Base-by-base conservation (phyloP, 2,113 vertebrate species). In the Candoia aspera region DNA sequence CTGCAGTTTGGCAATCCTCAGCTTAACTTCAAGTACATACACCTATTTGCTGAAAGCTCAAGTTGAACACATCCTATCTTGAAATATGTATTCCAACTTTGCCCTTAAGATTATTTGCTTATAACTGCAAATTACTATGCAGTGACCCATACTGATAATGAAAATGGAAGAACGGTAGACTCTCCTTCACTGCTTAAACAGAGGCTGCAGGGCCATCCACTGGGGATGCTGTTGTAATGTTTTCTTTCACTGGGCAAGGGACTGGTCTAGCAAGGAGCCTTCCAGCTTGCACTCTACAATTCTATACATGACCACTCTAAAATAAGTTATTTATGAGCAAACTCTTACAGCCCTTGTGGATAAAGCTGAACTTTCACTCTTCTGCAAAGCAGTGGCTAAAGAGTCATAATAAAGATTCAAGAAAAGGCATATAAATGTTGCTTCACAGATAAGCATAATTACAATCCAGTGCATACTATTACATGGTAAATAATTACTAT, bases 371-470 rank as follows among this genome's bases (percentile, higher is more conserved):
- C 4, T 91, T 86, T 58, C 29, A 92, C 68, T 92, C 24, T 26
- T 33, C 60, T 79, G 24, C 83, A 93, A 68, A 86, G 88, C 53
- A 96, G 93, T 84, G 92, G 92, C 95, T 60, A 95, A 29, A 29
- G 29, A 24, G 13, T 23, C 86, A 91, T 8, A 54, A 96, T 53
- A 88, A 87, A 58, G 58, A 37, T 73, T 49, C 92, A 90, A 57
- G 64, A 60, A 87, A 94, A 49, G 46, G 11, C n/a, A 58, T 29
- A 33, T 0, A 0, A 3, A 53, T 33, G 11, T 9, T 33, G 42
- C 49, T 21, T 86, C 29, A 21, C 17, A 89, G 29, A 91, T 21
- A 24, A 89, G 79, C 62, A 15, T 64, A 57, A 79, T 79, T 92
- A 54, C 73, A 93, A 89, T 26, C 19, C 84, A 85, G 29, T 88